Conservation (phyloP, 2,113 vertebrate species). For the Lethenteron camtschaticum region DNA sequence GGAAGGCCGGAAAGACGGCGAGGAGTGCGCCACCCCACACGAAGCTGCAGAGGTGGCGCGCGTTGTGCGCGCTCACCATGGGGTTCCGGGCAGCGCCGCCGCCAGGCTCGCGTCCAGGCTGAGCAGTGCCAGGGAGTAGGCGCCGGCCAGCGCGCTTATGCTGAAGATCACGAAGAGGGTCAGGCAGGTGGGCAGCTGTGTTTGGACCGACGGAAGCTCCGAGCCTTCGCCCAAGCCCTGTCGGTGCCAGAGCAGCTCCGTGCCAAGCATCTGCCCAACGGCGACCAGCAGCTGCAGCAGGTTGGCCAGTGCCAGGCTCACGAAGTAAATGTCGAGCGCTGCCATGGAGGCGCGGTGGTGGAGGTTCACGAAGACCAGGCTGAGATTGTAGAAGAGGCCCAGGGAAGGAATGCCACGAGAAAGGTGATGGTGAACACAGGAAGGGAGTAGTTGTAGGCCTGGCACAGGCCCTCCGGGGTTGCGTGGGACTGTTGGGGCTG, state of each 20-base stretch:
- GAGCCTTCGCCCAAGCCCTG: no score
- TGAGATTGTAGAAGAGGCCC: constrained; percentile 62
- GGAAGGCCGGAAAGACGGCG: constrained; percentile 78
- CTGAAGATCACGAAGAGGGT: constrained; percentile 82
- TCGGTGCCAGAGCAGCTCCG: constrained; percentile 42
- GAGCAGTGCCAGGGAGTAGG: constrained; percentile 80
- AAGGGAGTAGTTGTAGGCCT: constrained; percentile 51
- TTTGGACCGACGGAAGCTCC: neutral
- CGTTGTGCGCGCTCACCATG: constrained; percentile 92
- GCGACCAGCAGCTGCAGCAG: constrained; percentile 64
- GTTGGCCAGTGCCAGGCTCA: constrained; percentile 77
- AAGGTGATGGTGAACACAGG: constrained; percentile 61
- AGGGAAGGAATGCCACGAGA: constrained; percentile 72
- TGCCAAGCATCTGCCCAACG: constrained; percentile 50
- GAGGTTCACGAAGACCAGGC: constrained; percentile 71
- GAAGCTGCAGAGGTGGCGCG: constrained; percentile 77
- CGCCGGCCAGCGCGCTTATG: constrained; percentile 62
- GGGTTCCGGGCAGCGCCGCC: constrained; percentile 66
- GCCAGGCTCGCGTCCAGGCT: constrained; percentile 90
- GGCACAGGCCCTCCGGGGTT: constrained; percentile 27
- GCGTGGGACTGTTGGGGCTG: no score
- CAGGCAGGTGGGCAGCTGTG: constrained; percentile 44
- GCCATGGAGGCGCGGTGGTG: constrained; percentile 75
- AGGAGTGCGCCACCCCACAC: constrained; percentile 91
- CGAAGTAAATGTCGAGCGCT: constrained; percentile 93